phyloP scores from a whole-genome alignment of 2,888 invertebrate genomes.

The Agriopis aurantiaria region DNA sequence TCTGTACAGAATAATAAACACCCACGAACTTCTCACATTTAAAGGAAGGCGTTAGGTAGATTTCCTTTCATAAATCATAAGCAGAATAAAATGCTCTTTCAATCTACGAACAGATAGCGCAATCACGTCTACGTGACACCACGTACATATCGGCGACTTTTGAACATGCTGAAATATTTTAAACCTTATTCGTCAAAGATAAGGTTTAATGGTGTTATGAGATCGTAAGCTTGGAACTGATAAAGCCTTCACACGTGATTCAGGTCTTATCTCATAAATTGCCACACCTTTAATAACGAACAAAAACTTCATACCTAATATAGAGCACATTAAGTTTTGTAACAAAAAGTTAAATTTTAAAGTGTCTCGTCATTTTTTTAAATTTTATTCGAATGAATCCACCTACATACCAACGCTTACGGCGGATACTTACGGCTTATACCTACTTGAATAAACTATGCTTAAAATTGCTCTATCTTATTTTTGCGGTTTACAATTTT shows the following conservation, averaged over 20 bases:
- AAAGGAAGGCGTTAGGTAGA: slow-evolving; percentile 17
- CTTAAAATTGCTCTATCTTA: neutral
- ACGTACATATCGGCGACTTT: slow-evolving; percentile 32
- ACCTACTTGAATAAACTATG: neutral
- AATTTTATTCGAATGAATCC: neutral
- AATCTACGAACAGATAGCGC: slow-evolving; percentile 39
- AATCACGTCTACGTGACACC: slow-evolving; percentile 42
- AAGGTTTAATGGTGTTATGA: slow-evolving; percentile 14
- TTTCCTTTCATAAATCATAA: slow-evolving; percentile 44
- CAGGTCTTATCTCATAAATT: slow-evolving; percentile 40
- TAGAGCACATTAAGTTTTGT: slow-evolving; percentile 28
- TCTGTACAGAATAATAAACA: slow-evolving; percentile 21
- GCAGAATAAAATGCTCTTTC: slow-evolving; percentile 39
- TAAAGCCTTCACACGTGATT: slow-evolving; percentile 38
- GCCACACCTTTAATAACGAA: slow-evolving; percentile 41
- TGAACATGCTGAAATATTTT: slow-evolving; percentile 18
- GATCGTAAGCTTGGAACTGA: slow-evolving; percentile 13
- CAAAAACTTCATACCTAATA: slow-evolving; percentile 30
- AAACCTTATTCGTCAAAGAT: slow-evolving; percentile 18
- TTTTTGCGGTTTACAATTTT: too few relatives aligned
- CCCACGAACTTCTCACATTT: slow-evolving; percentile 31
- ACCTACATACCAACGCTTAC: neutral
- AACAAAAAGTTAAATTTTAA: slow-evolving; percentile 20
- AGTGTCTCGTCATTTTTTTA: neutral
- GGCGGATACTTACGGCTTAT: neutral